A percentile compares a stretch with the other conserved stretches of the same genome.
Evolutionary conservation across 1,140 invertebrate genomes (phyloP).

Genomic region (Rhyzopertha dominica): DNA sequence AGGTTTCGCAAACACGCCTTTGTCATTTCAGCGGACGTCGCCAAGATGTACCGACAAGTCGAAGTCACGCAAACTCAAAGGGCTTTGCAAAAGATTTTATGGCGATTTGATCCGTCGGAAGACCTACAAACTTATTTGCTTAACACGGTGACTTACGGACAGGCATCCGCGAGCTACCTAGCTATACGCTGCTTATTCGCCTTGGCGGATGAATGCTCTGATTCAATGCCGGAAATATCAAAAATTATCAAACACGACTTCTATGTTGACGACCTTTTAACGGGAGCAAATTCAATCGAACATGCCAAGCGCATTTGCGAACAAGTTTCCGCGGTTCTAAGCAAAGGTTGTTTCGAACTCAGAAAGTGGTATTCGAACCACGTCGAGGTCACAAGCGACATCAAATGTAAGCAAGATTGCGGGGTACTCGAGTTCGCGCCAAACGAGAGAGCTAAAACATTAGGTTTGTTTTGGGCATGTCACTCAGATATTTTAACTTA

Average conservation of each 20-base stretch:
- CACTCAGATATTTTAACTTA: too few relatives aligned
- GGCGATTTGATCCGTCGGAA: slow-evolving; percentile 5
- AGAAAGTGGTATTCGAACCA: too few relatives aligned
- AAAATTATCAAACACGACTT: slow-evolving; percentile 1
- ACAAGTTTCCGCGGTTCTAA: slow-evolving; percentile 19
- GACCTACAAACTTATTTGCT: not conserved
- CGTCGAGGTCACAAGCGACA: too few relatives aligned
- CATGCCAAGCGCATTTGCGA: not conserved
- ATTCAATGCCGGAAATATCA: not conserved
- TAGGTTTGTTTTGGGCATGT: too few relatives aligned
- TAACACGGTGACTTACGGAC: not conserved
- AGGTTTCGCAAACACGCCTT: slow-evolving; percentile 38
- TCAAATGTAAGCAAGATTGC: too few relatives aligned
- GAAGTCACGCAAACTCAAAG: slow-evolving; percentile 22
- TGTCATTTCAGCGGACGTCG: slow-evolving; percentile 34
- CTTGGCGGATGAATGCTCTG: not conserved
- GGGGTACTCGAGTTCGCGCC: too few relatives aligned
- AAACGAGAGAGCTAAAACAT: too few relatives aligned
- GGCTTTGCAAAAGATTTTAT: slow-evolving; percentile 26
- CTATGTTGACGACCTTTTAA: not conserved
- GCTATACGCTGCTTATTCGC: slow-evolving; percentile 2
- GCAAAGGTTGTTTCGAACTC: slow-evolving; percentile 39
- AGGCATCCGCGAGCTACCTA: not conserved
- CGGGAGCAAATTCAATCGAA: not conserved
- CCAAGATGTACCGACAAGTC: slow-evolving; percentile 38